Percentiles rank a stretch among this genome's conserved stretches.
Conservation (phyloP, 2,113 vertebrate species). For the Phainopepla nitens region DNA sequence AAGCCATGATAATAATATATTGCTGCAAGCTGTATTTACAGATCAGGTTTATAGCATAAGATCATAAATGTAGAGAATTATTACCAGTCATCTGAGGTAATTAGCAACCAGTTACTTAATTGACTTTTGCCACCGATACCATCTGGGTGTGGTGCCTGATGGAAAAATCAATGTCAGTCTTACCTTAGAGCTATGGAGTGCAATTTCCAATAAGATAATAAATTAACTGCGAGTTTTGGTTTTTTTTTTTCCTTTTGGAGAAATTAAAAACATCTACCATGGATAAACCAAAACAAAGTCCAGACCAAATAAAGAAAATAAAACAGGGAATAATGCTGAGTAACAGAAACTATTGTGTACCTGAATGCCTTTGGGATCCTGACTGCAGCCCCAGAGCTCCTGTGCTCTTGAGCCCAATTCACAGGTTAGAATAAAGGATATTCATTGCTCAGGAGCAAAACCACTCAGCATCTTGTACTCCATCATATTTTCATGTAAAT, state of each 20-base stretch:
- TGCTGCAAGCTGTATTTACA: neutral
- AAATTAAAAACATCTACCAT: neutral
- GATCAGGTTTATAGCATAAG: neutral
- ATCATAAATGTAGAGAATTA: neutral
- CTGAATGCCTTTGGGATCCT: neutral
- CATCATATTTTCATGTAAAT: neutral
- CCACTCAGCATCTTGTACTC: neutral
- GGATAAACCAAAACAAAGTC: neutral
- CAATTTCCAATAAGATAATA: neutral
- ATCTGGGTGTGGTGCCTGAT: neutral
- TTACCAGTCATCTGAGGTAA: neutral
- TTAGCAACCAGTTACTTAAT: neutral
- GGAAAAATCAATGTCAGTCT: neutral
- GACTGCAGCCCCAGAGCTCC: neutral
- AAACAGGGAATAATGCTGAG: accelerated
- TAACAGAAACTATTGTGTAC: neutral
- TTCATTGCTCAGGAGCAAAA: neutral
- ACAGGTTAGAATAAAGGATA: neutral
- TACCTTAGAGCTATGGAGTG: neutral
- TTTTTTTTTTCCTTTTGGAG: neutral
- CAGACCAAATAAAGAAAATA: neutral
- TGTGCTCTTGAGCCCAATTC: neutral
- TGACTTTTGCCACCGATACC: neutral
- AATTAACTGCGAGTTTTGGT: neutral
- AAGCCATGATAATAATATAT: neutral